These are phyloP conservation scores for Sebastes aleutianus DNA, from an alignment of 2,797 vertebrate genomes.

Conservation along the genomic window DNA sequence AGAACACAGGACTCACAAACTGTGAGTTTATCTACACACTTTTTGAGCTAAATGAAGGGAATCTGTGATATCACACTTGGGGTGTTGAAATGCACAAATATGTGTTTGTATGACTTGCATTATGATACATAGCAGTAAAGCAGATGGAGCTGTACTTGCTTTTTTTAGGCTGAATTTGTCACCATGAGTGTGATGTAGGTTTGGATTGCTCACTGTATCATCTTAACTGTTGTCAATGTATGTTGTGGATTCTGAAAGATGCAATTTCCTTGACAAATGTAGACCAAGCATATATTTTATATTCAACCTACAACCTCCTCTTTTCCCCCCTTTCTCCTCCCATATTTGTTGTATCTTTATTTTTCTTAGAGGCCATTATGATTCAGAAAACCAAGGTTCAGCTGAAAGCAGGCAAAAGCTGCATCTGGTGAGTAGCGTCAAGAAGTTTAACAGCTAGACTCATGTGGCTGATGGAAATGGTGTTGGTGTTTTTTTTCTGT, in stretches of 20 bases:
- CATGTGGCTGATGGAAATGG: neutral
- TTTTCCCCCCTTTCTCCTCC: neutral
- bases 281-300: neutral
- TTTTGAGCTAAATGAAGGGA: neutral
- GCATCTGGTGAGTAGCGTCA: slow-evolving; percentile 67
- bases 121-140: too few relatives aligned
- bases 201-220: neutral
- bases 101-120: neutral
- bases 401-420: slow-evolving; percentile 68
- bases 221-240: neutral
- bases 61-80: neutral
- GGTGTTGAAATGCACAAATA: neutral
- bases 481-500: neutral
- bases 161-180: neutral
- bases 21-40: slow-evolving; percentile 68
- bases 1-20: slow-evolving; percentile 61
- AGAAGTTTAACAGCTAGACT: neutral
- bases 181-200: neutral
- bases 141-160: neutral
- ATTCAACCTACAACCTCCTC: neutral
- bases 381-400: slow-evolving; percentile 53
- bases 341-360: neutral
- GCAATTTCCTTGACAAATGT: neutral
- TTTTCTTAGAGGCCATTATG: slow-evolving; percentile 50
- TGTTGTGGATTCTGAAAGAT: neutral